phyloP scores from a whole-genome alignment of 2,113 vertebrate genomes.

The Tachysurus vachellii region DNA sequence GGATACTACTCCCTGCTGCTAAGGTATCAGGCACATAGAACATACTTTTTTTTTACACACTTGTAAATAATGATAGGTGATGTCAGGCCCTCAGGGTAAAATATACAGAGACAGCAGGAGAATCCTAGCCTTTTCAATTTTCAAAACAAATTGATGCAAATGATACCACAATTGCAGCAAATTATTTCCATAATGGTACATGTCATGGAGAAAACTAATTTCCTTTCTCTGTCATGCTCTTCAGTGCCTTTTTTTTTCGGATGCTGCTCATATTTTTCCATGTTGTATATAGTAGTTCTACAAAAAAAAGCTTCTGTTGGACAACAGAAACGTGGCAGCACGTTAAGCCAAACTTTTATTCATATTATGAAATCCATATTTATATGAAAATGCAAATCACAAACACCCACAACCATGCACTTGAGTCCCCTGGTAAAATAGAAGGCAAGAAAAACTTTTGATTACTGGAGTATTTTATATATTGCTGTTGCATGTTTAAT shows the following conservation, averaged over 20 bases:
- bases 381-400: not conserved
- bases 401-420: not conserved
- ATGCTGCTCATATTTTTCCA: not conserved
- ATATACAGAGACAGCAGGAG: not conserved
- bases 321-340: not conserved
- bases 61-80: not conserved
- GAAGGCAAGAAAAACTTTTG: not conserved
- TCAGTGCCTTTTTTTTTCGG: not conserved
- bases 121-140: not conserved
- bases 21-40: not conserved
- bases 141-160: not conserved
- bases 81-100: not conserved
- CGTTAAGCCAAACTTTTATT: not conserved
- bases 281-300: not conserved
- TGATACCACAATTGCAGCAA: not conserved
- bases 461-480: not conserved
- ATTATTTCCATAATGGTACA: not conserved
- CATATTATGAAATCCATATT: not conserved
- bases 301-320: not conserved
- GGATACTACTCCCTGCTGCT: not conserved
- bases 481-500: not conserved
- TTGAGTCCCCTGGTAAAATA: not conserved
- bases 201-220: not conserved
- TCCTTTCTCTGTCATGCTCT: not conserved
- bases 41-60: not conserved